Conservation (phyloP, 2,113 vertebrate species). For the Callipepla californica region DNA sequence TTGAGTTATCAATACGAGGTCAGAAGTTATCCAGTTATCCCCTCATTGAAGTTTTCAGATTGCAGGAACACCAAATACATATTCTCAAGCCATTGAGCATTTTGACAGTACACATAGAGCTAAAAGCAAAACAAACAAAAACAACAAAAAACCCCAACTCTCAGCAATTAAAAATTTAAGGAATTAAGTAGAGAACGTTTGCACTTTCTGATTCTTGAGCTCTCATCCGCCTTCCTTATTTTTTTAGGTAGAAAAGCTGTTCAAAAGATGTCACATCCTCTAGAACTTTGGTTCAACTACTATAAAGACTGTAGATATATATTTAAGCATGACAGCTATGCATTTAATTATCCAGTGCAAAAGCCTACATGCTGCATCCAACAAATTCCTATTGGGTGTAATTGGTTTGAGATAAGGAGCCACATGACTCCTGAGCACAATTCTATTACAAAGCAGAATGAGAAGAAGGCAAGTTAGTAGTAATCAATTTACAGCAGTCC, state of each 20-base stretch:
- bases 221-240: too few relatives aligned
- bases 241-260: not conserved
- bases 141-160: not conserved
- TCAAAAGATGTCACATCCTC: not conserved
- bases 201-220: not conserved
- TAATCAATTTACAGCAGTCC: not conserved
- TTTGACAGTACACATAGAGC: not conserved
- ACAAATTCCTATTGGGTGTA: not conserved
- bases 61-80: not conserved
- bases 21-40: not conserved
- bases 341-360: not conserved
- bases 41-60: not conserved
- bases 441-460: not conserved
- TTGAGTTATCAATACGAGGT: not conserved
- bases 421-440: not conserved
- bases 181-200: not conserved
- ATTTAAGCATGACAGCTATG: not conserved
- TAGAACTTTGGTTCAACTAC: not conserved
- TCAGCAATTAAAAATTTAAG: not conserved
- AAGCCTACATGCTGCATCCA: not conserved
- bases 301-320: not conserved
- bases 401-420: not conserved
- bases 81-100: rapidly evolving
- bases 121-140: not conserved
- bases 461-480: not conserved